A percentile compares a stretch with the other conserved stretches of the same genome.
phyloP scores from a whole-genome alignment of 2,797 vertebrate species.

The Peromyscus aztecus region DNA sequence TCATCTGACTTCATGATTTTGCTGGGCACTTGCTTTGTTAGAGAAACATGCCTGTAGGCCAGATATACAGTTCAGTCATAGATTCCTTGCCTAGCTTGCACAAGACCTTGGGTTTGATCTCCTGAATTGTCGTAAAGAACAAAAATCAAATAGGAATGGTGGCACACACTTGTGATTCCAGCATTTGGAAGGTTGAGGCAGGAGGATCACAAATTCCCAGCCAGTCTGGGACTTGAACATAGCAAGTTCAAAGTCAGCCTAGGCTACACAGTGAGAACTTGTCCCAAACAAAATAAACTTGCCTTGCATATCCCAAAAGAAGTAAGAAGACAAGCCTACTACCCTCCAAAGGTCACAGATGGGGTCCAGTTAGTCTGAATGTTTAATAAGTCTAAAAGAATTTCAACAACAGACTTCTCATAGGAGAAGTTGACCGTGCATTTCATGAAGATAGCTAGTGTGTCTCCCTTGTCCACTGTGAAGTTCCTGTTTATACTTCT shows the following conservation, averaged over 20 bases:
- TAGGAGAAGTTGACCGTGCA: not conserved
- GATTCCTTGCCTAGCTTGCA: not conserved
- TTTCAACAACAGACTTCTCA: not conserved
- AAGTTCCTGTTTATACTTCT: not conserved
- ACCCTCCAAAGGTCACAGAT: not conserved
- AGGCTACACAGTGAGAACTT: not conserved
- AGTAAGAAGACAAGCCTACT: not conserved
- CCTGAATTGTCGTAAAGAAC: too few species aligned
- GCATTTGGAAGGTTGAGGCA: not conserved
- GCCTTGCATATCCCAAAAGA: not conserved
- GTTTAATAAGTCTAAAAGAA: not conserved
- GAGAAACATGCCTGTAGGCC: not conserved
- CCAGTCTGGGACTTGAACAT: not conserved
- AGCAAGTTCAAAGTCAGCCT: not conserved
- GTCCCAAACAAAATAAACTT: not conserved
- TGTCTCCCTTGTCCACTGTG: not conserved
- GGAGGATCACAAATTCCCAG: not conserved
- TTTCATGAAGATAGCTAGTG: not conserved
- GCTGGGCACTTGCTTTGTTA: conserved; percentile 28
- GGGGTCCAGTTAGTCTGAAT: not conserved
- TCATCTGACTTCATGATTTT: not conserved
- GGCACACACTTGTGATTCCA: not conserved
- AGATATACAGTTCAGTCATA: too few species aligned
- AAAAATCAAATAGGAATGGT: not conserved
- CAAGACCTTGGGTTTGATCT: not conserved